phyloP scores from a whole-genome alignment of 2,113 vertebrate genomes.

The Ciconia stormi region DNA sequence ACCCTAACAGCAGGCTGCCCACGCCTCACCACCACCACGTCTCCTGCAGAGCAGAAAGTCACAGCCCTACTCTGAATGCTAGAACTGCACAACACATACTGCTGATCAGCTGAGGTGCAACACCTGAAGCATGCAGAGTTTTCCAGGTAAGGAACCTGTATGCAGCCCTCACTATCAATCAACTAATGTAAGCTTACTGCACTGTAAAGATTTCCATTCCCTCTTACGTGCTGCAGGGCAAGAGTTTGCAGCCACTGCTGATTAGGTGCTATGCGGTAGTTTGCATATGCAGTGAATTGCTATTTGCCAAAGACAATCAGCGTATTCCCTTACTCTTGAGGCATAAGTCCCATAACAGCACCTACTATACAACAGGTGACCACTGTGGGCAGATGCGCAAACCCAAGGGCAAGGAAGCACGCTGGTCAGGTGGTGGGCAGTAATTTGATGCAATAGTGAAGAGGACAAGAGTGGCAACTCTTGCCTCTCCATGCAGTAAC shows the following conservation, averaged over 20 bases:
- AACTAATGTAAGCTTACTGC: neutral
- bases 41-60: neutral
- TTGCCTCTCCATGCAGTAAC: neutral
- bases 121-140: neutral
- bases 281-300: neutral
- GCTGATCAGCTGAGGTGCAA: neutral
- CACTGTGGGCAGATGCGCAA: accelerated
- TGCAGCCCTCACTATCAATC: neutral
- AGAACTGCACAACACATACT: neutral
- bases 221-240: neutral
- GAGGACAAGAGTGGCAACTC: neutral
- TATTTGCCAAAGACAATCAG: neutral
- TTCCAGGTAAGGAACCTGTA: neutral
- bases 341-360: neutral
- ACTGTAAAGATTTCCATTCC: neutral
- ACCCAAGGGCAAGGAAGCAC: neutral
- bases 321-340: neutral
- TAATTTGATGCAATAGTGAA: neutral
- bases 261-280: neutral
- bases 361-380: neutral
- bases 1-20: neutral
- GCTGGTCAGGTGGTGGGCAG: neutral
- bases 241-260: neutral
- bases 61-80: neutral
- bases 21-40: neutral